A percentile compares a stretch with the other conserved stretches of the same genome.
Conservation (phyloP, 1,140 invertebrate genomes). For the Drosophila repletoides region DNA sequence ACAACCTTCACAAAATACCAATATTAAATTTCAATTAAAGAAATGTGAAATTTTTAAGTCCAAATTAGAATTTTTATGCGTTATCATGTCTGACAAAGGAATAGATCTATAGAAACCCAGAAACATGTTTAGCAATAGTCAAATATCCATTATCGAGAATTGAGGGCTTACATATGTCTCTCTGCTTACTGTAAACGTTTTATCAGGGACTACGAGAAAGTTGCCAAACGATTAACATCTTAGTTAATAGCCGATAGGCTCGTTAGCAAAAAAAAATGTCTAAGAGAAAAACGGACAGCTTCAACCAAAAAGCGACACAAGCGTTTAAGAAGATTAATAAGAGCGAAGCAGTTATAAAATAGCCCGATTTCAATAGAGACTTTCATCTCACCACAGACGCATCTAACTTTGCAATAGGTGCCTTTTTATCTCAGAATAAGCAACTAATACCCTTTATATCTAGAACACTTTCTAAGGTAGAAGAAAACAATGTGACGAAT, state of each 20-base stretch:
- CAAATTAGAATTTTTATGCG: constrained; percentile 30
- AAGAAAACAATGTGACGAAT: constrained; percentile 49
- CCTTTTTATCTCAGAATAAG: constrained; percentile 68
- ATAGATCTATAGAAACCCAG: constrained; percentile 45
- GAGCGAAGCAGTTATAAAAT: background rate
- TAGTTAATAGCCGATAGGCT: too few species aligned
- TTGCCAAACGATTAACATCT: too few species aligned
- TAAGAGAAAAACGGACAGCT: too few species aligned
- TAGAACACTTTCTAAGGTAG: constrained; percentile 76
- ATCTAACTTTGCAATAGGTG: constrained; percentile 51
- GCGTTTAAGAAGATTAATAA: too few species aligned
- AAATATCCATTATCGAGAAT: constrained; percentile 33
- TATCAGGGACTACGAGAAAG: too few species aligned
- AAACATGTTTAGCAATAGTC: constrained; percentile 34
- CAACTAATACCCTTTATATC: constrained; percentile 27
- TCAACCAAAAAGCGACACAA: too few species aligned
- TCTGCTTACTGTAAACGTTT: too few species aligned
- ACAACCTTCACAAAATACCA: constrained; percentile 7
- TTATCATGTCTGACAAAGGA: constrained; percentile 31
- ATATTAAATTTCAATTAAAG: constrained; percentile 29
- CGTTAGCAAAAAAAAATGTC: too few species aligned
- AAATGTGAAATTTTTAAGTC: constrained; percentile 36
- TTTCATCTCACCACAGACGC: background rate
- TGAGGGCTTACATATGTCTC: background rate
- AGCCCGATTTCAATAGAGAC: background rate